Evolutionary conservation across 2,113 vertebrate species (phyloP), one percentile per base, ranked within the genome.

Genomic region (Daboia siamensis): DNA sequence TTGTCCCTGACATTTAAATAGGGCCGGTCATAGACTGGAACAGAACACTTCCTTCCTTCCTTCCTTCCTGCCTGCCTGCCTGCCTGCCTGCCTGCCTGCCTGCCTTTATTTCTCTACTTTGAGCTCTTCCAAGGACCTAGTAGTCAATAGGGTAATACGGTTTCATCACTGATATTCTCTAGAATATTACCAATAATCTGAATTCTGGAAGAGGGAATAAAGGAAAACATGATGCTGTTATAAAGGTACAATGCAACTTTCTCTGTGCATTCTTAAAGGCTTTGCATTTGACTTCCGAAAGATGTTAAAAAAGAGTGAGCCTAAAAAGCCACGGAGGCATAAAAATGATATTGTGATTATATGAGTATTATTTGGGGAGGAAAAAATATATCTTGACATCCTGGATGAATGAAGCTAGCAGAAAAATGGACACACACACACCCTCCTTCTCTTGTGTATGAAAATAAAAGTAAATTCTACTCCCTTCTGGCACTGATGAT

Each of bases 221-320:
- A 55, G 29, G 29, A 54, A 87, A 87, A 54, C 54, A 54, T 3
- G 23, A 26, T 5, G 23, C 44, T 23, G 8, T 57, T 10, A 24
- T 85, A 56, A 85, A 57, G 69, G 51, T 3, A 51, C 55, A 56
- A 86, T 51, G 1, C 13, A 29, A 7, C 2, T 86, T 20, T 57
- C 23, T 91, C 57, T 59, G 15, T 57, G 29, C 1, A 1, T 9
- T 86, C 13, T 52, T n/a, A n/a, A 57, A 52, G 4, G 17, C 10
- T 86, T 84, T 23, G 1, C n/a, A 88, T 91, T 91, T 59, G 33
- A 64, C 89, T 6, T 87, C 54, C 1, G 80, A 91, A 86, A 94
- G 5, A 26, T 1, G 51, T 69, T 44, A 24, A 24, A 56, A 51
- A 46, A 2, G 0, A 33, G 10, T 0, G 0, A n/a, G 5, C 0